phyloP scores from a whole-genome alignment of 2,888 invertebrate species.

The Euclidia mi region DNA sequence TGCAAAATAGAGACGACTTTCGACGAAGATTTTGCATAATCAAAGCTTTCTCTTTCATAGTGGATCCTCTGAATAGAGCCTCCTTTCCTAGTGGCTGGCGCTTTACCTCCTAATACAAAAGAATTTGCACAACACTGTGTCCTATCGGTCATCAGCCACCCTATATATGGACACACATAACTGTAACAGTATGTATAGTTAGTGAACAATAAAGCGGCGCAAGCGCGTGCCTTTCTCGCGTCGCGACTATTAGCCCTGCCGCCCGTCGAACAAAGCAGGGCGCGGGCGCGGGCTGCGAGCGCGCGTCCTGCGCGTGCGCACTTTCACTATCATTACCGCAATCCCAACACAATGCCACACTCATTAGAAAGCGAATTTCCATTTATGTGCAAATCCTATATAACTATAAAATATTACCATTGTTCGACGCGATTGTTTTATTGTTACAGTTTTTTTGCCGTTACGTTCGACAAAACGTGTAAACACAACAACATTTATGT shows the following conservation, averaged over 20 bases:
- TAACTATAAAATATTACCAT: conserved; percentile 60
- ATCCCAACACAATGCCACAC: conserved; percentile 57
- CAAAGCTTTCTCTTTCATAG: too few species aligned
- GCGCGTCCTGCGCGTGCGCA: conserved; percentile 58
- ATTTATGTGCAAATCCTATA: conserved; percentile 78
- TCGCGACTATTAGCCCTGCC: conserved; percentile 14
- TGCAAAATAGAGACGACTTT: too few species aligned
- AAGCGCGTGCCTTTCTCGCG: conserved; percentile 15
- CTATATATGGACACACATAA: too few species aligned
- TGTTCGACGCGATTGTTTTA: conserved; percentile 57
- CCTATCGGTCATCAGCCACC: too few species aligned
- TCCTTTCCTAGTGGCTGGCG: too few species aligned
- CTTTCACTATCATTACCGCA: conserved; percentile 79
- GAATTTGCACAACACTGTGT: too few species aligned
- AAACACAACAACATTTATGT: conserved; percentile 24
- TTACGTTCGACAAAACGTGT: conserved; percentile 23
- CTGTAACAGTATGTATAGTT: too few species aligned
- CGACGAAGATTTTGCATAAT: too few species aligned
- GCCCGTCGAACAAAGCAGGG: conserved; percentile 17
- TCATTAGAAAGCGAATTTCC: conserved; percentile 83
- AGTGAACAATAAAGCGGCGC: background rate
- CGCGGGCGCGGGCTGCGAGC: conserved; percentile 23
- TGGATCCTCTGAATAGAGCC: too few species aligned
- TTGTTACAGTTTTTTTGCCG: conserved; percentile 67
- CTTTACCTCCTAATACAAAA: too few species aligned